Evolutionary conservation across 2,888 invertebrate species (phyloP), one percentile per base, ranked within the genome.

Genomic region (Acronicta alni): DNA sequence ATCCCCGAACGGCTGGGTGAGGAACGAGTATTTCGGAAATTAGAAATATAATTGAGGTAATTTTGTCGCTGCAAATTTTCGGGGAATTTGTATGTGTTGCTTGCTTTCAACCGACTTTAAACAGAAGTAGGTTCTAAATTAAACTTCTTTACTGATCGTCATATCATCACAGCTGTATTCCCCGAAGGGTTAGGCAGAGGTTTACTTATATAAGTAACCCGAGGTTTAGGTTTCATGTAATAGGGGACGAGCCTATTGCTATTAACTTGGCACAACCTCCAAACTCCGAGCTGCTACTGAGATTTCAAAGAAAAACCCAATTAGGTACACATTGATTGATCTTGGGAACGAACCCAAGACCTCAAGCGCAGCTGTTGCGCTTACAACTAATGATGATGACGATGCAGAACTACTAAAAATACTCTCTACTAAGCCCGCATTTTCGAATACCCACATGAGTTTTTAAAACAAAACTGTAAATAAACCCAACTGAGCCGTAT

Each of bases 1-100:
- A 71, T 48, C 17, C 41, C n/a, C 44, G 38, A 48, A 48, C 47
- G 45, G 16, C 47, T 54, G 56, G n/a, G 43, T 23, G 56, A 58
- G 47, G 42, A 59, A 48, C 38, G 41, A 62, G 35, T 18, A 23
- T 63, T 60, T 62, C 37, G 39, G 53, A 53, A 56, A 70, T 72
- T 57, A 41, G 51, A 53, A 57, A 55, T 43, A 38, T 60, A 56
- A 66, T 60, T 62, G 32, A 23, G 14, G 32, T 37, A 52, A 53
- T 47, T 69, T 51, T 38, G 39, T 17, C 16, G 17, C 18, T 18
- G 23, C 8, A 16, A 0, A 5, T 53, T 42, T 37, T 41, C 30
- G 1, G 14, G 15, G n/a, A 26, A 26, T 26, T 26, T 26, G 9
- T 10, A 26, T 26, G 10, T 26, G 16, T 41, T 38, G 17, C 16